Base-by-base conservation (phyloP, 1,140 invertebrate species). In the Aphis gossypii region DNA sequence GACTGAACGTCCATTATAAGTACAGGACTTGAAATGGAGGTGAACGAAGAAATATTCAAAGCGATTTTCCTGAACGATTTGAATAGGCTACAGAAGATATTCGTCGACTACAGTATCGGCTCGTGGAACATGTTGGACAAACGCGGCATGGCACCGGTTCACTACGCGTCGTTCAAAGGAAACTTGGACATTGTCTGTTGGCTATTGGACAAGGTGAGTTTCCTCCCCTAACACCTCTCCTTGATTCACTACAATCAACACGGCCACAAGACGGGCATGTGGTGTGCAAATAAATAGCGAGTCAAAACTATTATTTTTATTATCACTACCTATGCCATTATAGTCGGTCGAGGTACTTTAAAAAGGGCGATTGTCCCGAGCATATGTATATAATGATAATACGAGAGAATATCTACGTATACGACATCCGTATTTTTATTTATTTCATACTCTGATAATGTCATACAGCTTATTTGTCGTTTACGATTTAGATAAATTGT, bases 111-210 rank as follows among this genome's bases (percentile, higher is more conserved):
- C 90, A 97, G 97, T 95, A 96, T 97, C 20, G 96, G 96, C 94
- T 96, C 97, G 11, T 68, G 60, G 18, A 97, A 98, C 95, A 97
- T 97, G 94, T 95, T 96, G 83, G 97, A 97, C 95, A 96, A 97
- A 95, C 97, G 97, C 96, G 97, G 98, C 84, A 99, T 99, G 98
- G 99, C 98, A 35, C 97, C 98, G 3, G 96, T 99, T 23, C 98
- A 99, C 95, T 98, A 99, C 96, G 98, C 99, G 30, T 98, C 98
- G 94, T 99, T 98, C 95, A 98, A 98, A 95, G 99, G 98, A 90
- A 98, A 98, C 95, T 97, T 97, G 94, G 97, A 99, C 94, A 97
- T 99, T 94, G 98, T 98, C 86, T 97, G 98, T 95, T 96, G 98
- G 94, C 96, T 99, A 0, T 95, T 99, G 1, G 98, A 98, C 95